Percentiles rank a stretch among this genome's conserved stretches.
Evolutionary conservation across 2,888 invertebrate species (phyloP).

Genomic region (Sarcophaga variegata): DNA sequence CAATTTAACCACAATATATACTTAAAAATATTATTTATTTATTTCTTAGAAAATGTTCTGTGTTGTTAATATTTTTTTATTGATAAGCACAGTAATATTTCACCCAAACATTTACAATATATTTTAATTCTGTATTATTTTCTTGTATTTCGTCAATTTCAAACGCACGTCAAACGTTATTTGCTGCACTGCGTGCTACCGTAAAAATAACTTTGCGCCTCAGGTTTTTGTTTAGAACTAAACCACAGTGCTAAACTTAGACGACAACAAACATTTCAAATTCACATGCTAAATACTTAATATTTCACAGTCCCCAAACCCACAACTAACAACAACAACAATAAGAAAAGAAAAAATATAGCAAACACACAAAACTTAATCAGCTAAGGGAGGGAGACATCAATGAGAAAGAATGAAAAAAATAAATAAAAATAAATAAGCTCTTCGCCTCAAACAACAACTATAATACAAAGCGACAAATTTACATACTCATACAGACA

Average conservation of each 20-base stretch:
- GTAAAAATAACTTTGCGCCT: slow-evolving; percentile 64
- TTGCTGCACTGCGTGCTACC: slow-evolving; percentile 23
- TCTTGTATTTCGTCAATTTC: too few species aligned
- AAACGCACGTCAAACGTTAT: slow-evolving; percentile 8
- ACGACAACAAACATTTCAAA: slow-evolving; percentile 55
- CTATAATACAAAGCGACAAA: not conserved
- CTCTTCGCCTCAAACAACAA: slow-evolving; percentile 16
- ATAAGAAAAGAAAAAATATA: not conserved
- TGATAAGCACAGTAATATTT: slow-evolving; percentile 24
- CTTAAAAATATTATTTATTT: too few species aligned
- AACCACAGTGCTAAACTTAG: slow-evolving; percentile 52
- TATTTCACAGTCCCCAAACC: slow-evolving; percentile 35
- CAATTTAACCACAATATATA: too few species aligned
- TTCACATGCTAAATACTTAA: slow-evolving; percentile 28
- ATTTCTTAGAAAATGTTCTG: too few species aligned
- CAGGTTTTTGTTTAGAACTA: slow-evolving; percentile 65
- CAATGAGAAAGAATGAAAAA: too few species aligned
- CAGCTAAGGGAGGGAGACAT: slow-evolving; percentile 46
- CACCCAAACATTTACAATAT: too few species aligned
- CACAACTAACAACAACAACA: slow-evolving; percentile 9
- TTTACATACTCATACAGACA: slow-evolving; percentile 9
- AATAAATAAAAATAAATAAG: slow-evolving; percentile 28
- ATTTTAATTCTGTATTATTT: too few species aligned
- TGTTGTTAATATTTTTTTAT: not conserved
- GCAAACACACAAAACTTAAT: slow-evolving; percentile 25